Conservation (phyloP, 2,113 vertebrate genomes). For the Neotoma lepida region DNA sequence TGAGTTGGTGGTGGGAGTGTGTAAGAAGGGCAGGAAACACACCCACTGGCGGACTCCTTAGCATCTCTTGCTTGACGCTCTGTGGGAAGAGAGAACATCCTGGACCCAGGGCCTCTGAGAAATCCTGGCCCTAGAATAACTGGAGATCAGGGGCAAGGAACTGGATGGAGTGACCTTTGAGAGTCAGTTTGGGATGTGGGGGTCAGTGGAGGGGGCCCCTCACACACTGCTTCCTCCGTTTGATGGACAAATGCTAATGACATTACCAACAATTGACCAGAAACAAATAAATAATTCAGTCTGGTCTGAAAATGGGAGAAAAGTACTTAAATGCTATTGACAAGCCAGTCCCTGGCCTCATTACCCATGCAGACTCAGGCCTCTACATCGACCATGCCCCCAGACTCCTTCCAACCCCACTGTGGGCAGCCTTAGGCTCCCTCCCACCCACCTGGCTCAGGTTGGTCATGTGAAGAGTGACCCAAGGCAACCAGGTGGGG, state of each 20-base stretch:
- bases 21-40: neutral
- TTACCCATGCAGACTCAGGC: constrained; percentile 91
- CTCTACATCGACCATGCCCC: constrained; percentile 87
- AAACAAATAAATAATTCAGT: constrained; percentile 95
- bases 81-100: neutral
- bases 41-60: neutral
- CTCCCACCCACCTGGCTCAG: constrained; percentile 1
- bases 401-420: constrained; percentile 68
- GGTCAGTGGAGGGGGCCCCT: constrained; percentile 57
- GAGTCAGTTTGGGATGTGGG: constrained; percentile 61
- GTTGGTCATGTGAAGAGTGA: constrained; percentile 7
- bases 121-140: constrained; percentile 9
- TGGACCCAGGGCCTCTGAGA: constrained; percentile 8
- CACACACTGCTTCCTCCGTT: constrained; percentile 70
- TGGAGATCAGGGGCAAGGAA: constrained; percentile 3
- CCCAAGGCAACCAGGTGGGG: neutral
- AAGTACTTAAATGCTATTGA: constrained; percentile 99
- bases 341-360: constrained; percentile 90
- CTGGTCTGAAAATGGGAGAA: constrained; percentile 90
- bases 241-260: constrained; percentile 91
- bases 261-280: constrained; percentile 94
- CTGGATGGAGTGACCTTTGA: constrained; percentile 48
- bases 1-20: neutral
- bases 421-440: constrained; percentile 70
- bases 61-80: neutral